Percentiles rank a stretch among this genome's conserved stretches.
phyloP scores from a whole-genome alignment of 2,888 invertebrate species.

The Zygogramma bicolorata region DNA sequence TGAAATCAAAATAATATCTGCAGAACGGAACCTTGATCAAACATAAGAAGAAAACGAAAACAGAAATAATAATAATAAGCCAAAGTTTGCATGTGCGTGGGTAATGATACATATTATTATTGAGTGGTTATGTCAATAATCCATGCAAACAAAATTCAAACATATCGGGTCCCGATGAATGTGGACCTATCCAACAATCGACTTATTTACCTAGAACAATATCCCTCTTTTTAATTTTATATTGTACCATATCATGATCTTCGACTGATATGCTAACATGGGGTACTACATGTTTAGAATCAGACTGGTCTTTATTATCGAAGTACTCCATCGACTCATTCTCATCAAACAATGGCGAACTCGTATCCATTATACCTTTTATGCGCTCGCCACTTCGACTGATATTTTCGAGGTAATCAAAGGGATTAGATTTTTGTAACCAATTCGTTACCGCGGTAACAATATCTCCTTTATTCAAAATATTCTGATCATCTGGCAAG shows the following conservation, averaged over 20 bases:
- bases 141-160: constrained; percentile 60
- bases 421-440: constrained; percentile 61
- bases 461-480: constrained; percentile 58
- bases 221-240: not conserved
- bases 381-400: constrained; percentile 52
- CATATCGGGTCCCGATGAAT: constrained; percentile 64
- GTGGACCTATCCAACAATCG: constrained; percentile 44
- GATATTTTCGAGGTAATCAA: constrained; percentile 57
- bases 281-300: constrained; percentile 49
- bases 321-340: constrained; percentile 50
- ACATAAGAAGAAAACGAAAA: constrained; percentile 42
- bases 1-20: constrained; percentile 49
- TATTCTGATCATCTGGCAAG: constrained; percentile 54
- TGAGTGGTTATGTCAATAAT: constrained; percentile 32
- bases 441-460: constrained; percentile 64
- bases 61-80: constrained; percentile 52
- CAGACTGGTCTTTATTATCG: constrained; percentile 42
- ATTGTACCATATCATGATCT: constrained; percentile 33
- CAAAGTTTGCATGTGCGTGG: constrained; percentile 60
- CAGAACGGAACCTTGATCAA: constrained; percentile 44
- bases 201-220: constrained; percentile 8
- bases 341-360: constrained; percentile 54
- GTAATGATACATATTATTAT: constrained; percentile 29
- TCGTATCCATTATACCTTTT: constrained; percentile 52
- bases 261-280: constrained; percentile 54